Base-by-base conservation (phyloP, 2,113 vertebrate genomes). In the Noctilio leporinus region DNA sequence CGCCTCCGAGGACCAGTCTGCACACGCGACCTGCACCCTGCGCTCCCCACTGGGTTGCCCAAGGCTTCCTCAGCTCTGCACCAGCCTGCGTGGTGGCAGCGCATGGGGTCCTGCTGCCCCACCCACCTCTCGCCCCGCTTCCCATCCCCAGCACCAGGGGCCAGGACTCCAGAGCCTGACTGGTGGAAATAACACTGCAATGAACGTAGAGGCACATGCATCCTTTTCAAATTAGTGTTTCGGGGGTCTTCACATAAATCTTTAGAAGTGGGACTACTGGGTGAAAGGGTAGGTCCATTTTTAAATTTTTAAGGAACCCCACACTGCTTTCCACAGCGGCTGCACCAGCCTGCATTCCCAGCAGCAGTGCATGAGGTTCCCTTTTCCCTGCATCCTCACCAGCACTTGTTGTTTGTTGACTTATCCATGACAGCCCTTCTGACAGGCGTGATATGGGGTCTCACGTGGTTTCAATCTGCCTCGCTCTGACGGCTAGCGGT, bases 1-100 rank as follows among this genome's bases (percentile, higher is more conserved):
- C 0, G 38, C 8, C n/a, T 10, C 59, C 43, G 1, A 7, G 7
- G 4, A 28, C 22, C 28, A 22, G 2, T 67, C 53, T 1, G 0
- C 11, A 45, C 51, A 4, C 12, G 26, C 59, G 26, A 30, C 43
- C 35, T 14, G 33, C 14, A 10, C 15, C 70, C n/a, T 12, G 35
- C 35, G 53, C 19, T 40, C 38, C 45, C 15, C 26, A 14, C 2
- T 20, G 33, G 26, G 14, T 3, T 14, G 22, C 26, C 33, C 30
- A 14, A 24, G 49, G 20, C n/a, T 0, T 20, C 38, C 0, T 38
- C 30, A 22, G 57, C 19, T 57, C 69, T 2, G 11, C 11, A 1
- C 19, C 12, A 0, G 53, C 24, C 45, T 7, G 19, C 40, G 2
- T 3, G 14, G 5, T 4, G 28, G n/a, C n/a, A n/a, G n/a, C n/a